Evolutionary conservation across 1,140 invertebrate genomes (phyloP).

Genomic region (Panagrolaimus sp.): DNA sequence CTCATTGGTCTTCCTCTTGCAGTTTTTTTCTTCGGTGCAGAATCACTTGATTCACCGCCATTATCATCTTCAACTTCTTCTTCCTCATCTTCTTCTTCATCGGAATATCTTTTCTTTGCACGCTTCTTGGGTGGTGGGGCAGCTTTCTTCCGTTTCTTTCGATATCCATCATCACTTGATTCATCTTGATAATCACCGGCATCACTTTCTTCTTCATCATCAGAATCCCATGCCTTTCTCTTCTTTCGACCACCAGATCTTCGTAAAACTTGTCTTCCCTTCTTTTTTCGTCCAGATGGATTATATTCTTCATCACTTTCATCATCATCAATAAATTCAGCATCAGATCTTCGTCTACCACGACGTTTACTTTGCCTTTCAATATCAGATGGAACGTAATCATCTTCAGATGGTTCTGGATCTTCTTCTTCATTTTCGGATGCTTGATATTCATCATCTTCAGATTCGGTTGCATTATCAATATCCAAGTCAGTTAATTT

Average conservation of each 20-base stretch:
- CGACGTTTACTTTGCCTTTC: conserved; percentile 13
- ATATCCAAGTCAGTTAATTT: conserved; percentile 41
- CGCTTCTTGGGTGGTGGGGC: background rate
- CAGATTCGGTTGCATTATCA: conserved; percentile 41
- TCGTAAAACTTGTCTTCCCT: background rate
- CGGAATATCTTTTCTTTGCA: background rate
- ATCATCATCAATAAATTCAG: conserved; percentile 10
- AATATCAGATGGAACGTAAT: conserved; percentile 31
- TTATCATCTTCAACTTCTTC: conserved; percentile 12
- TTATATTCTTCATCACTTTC: conserved; percentile 16
- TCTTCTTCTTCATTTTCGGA: conserved; percentile 30
- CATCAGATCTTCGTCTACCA: background rate
- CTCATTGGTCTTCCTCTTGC: conserved; percentile 33
- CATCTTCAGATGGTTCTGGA: conserved; percentile 32
- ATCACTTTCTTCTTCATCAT: background rate
- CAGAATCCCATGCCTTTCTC: background rate
- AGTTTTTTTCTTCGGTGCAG: conserved; percentile 13
- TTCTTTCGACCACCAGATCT: background rate
- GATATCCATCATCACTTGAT: background rate
- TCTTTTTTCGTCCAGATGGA: conserved; percentile 1
- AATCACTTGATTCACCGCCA: conserved; percentile 11
- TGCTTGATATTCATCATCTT: conserved; percentile 32
- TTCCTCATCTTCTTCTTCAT: conserved; percentile 14
- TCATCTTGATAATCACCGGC: background rate
- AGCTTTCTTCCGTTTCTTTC: too few relatives aligned